Evolutionary conservation across 2,888 invertebrate species (phyloP), one percentile per base, ranked within the genome.

Genomic region (Synanthedon myopaeformis): DNA sequence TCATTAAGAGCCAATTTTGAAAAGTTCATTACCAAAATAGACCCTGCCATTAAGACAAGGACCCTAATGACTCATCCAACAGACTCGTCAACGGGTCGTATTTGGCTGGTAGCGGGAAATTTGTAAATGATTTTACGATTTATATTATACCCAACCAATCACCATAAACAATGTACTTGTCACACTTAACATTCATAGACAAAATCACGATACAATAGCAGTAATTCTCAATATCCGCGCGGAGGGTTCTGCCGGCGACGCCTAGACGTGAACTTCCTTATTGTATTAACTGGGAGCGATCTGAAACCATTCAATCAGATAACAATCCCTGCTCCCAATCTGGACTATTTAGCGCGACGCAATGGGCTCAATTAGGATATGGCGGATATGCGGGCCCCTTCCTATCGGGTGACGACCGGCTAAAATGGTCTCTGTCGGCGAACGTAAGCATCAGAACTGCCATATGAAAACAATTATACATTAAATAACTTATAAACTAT

Each of bases 321-420:
- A 79, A 82, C 80, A 76, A 79, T 80, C 76, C 73, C 67, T 72
- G 72, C 69, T 60, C 74, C 82, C 35, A 79, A 79, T 80, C 82
- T 75, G 69, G 73, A 86, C 85, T 87, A 86, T 87, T 87, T 87
- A 87, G 85, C 86, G 84, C 85, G 76, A 65, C 67, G 75, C 78
- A 76, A 81, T 81, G 74, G 76, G 73, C 71, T 84, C 85, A 86
- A 87, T 86, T 87, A 87, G 83, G 82, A 71, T 70, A 64, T 69
- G 70, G 74, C 76, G 85, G 83, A 84, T 85, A 86, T 86, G 87
- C 87, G 87, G 87, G 86, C 84, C 83, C 83, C 84, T 80, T 74
- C 74, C 74, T 72, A 69, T 64, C 67, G 67, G 65, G 66, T 23
- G 57, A 54, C 58, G 51, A 59, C 59, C 35, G 35, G 58, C 60